Base-by-base conservation (phyloP, 2,888 invertebrate genomes). In the Stenichneumon culpator region DNA sequence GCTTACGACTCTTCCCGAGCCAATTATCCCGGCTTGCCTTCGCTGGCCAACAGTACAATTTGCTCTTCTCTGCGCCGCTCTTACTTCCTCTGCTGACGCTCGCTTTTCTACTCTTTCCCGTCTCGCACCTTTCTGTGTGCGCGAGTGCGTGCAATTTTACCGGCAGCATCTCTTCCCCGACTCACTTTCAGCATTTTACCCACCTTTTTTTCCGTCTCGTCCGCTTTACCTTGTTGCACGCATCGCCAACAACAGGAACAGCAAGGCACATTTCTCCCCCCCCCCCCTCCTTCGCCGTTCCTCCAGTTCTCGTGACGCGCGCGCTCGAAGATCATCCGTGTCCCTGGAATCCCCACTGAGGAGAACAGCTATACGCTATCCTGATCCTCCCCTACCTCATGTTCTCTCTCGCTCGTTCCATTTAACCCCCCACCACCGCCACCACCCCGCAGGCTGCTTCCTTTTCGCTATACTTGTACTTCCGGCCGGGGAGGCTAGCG, bases 391-490 rank as follows among this genome's bases (percentile, higher is more conserved):
- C 68, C 67, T 72, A 74, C 75, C 67, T 75, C 60, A 50, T 19
- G 47, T 52, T 83, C 54, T 77, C 79, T 69, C 68, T 72, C 77
- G 73, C 77, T 57, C 81, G 67, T 68, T 22, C 50, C 44, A 44
- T 68, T 67, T 77, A 68, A 28, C 72, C 50, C 73, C 54, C 25
- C 44, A 28, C 44, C 63, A 16, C 36, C 32, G 67, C 75, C 63
- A 72, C 70, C 69, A 54, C 85, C 75, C 52, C 52, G 52, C 52
- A 19, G 19, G n/a, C 52, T 47, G 63, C 80, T 83, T 79, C 68
- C 77, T 70, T 82, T 72, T 79, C 87, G 88, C 92, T 91, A 91
- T 92, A 92, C 91, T 92, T 89, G 91, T 91, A 93, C 92, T 93
- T 92, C 92, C 92, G 92, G 92, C 87, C 91, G 90, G 89, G 89